Percentiles rank a stretch among this genome's conserved stretches.
Evolutionary conservation across 2,113 vertebrate species (phyloP).

Genomic region (Geothlypis trichas): DNA sequence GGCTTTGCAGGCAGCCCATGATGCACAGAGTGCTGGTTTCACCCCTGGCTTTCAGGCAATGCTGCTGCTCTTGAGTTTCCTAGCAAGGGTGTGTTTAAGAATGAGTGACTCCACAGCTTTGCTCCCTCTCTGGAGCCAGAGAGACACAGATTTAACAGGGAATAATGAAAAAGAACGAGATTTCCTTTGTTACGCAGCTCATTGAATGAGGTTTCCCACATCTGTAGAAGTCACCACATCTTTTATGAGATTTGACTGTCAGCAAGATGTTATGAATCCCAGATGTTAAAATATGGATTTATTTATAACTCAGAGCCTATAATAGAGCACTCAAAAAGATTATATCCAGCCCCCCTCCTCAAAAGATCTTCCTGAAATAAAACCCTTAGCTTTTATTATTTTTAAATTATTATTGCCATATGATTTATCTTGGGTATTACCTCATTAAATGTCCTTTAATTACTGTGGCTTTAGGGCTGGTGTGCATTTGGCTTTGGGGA

Average conservation of each 20-base stretch:
- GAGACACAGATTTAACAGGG: background rate
- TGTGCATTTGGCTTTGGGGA: background rate
- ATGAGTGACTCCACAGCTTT: background rate
- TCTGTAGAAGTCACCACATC: slow-evolving; percentile 61
- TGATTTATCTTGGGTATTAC: slow-evolving; percentile 32
- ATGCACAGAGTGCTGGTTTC: background rate
- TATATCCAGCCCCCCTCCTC: slow-evolving; percentile 46
- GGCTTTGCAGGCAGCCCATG: background rate
- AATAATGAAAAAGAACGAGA: slow-evolving; percentile 30
- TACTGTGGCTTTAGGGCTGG: background rate
- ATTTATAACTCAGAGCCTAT: slow-evolving; percentile 55
- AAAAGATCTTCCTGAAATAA: slow-evolving; percentile 50
- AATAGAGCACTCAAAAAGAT: slow-evolving; percentile 42
- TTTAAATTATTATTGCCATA: slow-evolving; percentile 16
- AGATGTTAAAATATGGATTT: slow-evolving; percentile 70
- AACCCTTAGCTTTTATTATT: slow-evolving; percentile 17
- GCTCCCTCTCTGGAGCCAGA: background rate
- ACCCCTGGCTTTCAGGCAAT: background rate
- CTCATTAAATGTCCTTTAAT: slow-evolving; percentile 35
- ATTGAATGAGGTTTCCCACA: slow-evolving; percentile 62
- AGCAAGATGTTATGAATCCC: slow-evolving; percentile 69
- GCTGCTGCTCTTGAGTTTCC: background rate
- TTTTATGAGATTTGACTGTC: slow-evolving; percentile 71
- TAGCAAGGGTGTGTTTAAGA: background rate
- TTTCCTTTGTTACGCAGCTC: slow-evolving; percentile 63